Percentiles rank a stretch among this genome's conserved stretches.
Conservation (phyloP, 2,888 invertebrate species). For the Troilus luridus region DNA sequence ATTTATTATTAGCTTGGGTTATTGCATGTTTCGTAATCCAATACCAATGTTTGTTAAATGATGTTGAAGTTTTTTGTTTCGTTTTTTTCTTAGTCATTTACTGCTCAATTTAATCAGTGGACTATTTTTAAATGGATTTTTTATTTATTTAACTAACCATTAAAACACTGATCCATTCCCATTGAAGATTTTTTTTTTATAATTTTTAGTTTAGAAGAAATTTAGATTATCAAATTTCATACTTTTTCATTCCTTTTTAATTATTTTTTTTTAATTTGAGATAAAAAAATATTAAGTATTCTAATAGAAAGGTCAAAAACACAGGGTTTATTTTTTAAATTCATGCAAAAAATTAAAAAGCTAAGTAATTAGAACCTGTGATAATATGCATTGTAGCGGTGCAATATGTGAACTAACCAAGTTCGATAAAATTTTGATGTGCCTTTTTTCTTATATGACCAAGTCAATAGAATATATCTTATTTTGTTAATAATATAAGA, state of each 20-base stretch:
- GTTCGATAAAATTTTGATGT: neutral
- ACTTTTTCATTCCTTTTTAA: neutral
- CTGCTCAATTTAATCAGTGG: slow-evolving; percentile 17
- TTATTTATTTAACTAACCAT: neutral
- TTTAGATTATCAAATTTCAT: neutral
- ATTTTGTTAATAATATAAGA: slow-evolving; percentile 10
- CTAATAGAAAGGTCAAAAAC: neutral
- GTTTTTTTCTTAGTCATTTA: slow-evolving; percentile 42
- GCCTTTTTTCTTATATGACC: slow-evolving; percentile 7
- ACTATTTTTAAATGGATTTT: slow-evolving; percentile 7
- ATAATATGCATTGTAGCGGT: neutral
- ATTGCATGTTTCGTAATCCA: neutral
- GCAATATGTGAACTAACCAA: neutral
- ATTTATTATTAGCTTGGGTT: neutral
- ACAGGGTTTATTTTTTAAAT: neutral
- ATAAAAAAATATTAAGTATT: neutral
- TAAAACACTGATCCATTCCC: neutral
- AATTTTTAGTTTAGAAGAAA: slow-evolving; percentile 7
- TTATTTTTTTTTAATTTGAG: neutral
- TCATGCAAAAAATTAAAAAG: neutral
- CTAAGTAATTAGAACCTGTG: neutral
- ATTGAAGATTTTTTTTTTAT: neutral
- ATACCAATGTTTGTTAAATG: slow-evolving; percentile 4
- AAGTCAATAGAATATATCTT: slow-evolving; percentile 9
- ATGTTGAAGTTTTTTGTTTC: neutral